Evolutionary conservation across 2,113 vertebrate genomes (phyloP), one percentile per base, ranked within the genome.

Genomic region (Scartelaos histophorus): DNA sequence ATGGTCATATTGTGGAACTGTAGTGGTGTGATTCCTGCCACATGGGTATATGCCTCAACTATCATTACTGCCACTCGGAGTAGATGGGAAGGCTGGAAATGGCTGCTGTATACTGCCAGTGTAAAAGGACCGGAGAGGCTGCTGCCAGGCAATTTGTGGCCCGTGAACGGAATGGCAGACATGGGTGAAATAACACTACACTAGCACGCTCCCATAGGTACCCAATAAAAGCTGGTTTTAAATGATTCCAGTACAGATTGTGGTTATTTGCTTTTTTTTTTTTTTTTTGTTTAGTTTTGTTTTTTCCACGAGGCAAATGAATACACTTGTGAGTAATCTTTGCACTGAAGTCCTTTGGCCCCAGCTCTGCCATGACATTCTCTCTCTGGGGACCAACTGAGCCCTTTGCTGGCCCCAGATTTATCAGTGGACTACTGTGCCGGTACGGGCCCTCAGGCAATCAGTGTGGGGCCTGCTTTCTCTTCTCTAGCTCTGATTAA

Each of bases 391-490:
- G 84, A 73, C 73, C 71, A 56, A 78, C 75, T 1, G 69, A 79
- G 82, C 80, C 74, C 75, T 76, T 75, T 72, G 80, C 83, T 76
- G 86, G 65, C 76, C 76, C 15, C 66, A 38, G 80, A 70, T 85
- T 83, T 85, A 82, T 89, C 86, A 82, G 79, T 64, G 81, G 75
- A 80, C 76, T 78, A 66, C 78, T 83, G 79, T 34, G 79, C 82
- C 75, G 76, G 13, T 73, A 67, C 64, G 71, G 64, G 75, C 82
- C 85, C 85, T 0, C 72, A 77, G 82, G 83, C 85, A 86, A 83
- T 88, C 86, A 82, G 72, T 79, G 75, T 67, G 51, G 75, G 81
- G 80, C 83, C 80, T 86, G 80, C 64, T 76, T 60, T 71, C 68
- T 79, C 67, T 75, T 78, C 76, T 67, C 62, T 75, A 75, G 72